phyloP scores from a whole-genome alignment of 2,797 vertebrate species.

The Parauchenoglanis ngamensis region DNA sequence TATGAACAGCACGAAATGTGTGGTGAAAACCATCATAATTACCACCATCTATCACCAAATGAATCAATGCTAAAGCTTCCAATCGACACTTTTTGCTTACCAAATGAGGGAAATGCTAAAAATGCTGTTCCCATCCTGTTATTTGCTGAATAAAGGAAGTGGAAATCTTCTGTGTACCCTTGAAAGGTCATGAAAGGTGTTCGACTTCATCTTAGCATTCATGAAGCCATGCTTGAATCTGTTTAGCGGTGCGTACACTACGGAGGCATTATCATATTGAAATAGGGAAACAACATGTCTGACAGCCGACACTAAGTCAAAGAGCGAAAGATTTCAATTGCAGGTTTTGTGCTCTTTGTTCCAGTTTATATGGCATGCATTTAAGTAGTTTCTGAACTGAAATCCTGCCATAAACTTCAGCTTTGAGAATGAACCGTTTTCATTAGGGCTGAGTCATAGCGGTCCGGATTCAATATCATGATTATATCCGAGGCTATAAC shows the following conservation, averaged over 20 bases:
- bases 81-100: background rate
- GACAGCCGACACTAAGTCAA: constrained; percentile 30
- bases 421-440: constrained; percentile 10
- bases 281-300: constrained; percentile 24
- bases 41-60: background rate
- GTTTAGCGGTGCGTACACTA: constrained; percentile 17
- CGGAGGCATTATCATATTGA: constrained; percentile 61
- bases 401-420: background rate
- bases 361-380: background rate
- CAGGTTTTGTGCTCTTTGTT: constrained; percentile 5
- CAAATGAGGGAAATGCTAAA: background rate
- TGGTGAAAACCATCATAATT: background rate
- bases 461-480: background rate
- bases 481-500: background rate
- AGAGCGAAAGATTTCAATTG: constrained; percentile 11
- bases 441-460: background rate
- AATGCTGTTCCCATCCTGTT: constrained; percentile 1
- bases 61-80: background rate
- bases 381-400: background rate
- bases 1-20: background rate
- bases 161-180: constrained; percentile 17
- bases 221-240: constrained; percentile 25
- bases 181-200: constrained; percentile 30
- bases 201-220: constrained; percentile 32
- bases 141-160: constrained; percentile 10